These are phyloP conservation scores for Melanophora roralis DNA, from an alignment of 2,888 invertebrate genomes.

Conservation along the genomic window DNA sequence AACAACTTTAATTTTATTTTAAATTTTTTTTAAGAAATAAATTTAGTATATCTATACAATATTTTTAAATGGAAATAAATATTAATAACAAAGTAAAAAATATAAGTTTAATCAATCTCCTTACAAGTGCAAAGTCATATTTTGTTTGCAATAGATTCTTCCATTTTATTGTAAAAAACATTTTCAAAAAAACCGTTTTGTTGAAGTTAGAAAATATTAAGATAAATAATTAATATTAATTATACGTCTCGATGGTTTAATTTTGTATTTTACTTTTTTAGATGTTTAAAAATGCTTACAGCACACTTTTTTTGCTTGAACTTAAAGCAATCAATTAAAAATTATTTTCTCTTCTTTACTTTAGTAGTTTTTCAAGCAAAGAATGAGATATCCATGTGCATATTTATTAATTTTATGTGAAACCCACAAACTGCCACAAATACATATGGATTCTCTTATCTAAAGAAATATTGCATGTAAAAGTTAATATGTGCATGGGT, in stretches of 20 bases:
- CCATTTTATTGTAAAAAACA: no score
- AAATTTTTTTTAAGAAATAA: no score
- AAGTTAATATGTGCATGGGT: conserved; percentile 17
- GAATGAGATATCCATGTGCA: background rate
- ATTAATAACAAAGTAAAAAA: no score
- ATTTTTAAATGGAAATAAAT: no score
- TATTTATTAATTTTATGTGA: conserved; percentile 4
- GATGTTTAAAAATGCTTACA: conserved; percentile 31
- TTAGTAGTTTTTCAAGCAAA: background rate
- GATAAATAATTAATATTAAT: conserved; percentile 44
- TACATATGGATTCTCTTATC: conserved; percentile 1
- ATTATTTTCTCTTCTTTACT: background rate
- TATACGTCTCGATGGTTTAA: conserved; percentile 19
- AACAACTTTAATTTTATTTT: no score
- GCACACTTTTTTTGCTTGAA: background rate
- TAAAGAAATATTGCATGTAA: conserved; percentile 23
- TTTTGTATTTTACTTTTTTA: no score
- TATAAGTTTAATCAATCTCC: no score
- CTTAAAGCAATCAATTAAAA: conserved; percentile 44
- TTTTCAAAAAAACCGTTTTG: no score
- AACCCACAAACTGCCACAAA: background rate
- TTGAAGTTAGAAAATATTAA: no score
- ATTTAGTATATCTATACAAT: no score
- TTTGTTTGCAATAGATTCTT: no score
- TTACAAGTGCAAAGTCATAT: no score